Evolutionary conservation across 2,888 invertebrate species (phyloP).

Genomic region (Phytoseiulus persimilis): DNA sequence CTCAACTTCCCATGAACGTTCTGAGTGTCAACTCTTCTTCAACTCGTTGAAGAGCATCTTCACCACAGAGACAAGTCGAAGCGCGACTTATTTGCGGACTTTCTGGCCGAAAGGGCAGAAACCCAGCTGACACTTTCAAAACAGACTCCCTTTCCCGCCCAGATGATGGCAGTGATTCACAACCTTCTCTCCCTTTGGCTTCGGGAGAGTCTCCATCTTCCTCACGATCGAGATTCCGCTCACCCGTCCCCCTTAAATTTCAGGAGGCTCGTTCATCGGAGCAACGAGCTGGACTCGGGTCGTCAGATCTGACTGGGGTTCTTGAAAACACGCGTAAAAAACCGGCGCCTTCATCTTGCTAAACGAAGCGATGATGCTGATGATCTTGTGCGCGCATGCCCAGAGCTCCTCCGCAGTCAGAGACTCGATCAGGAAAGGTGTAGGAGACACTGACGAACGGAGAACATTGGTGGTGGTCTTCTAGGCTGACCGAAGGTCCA

Average conservation of each 20-base stretch:
- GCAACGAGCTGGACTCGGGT: too few relatives aligned
- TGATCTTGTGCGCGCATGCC: constrained; percentile 38
- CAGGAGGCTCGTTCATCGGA: background rate
- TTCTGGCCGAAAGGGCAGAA: background rate
- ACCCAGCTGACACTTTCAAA: background rate
- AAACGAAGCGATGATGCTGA: background rate
- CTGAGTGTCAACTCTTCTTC: background rate
- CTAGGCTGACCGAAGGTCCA: background rate
- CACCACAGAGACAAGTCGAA: background rate
- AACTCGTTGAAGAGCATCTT: background rate
- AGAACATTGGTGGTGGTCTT: background rate
- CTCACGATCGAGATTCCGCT: background rate
- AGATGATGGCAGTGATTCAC: background rate
- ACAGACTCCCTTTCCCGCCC: constrained; percentile 5
- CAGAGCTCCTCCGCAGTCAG: constrained; percentile 33
- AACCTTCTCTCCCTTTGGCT: background rate
- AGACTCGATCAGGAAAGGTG: constrained; percentile 5
- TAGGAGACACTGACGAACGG: constrained; percentile 5
- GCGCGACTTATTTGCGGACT: background rate
- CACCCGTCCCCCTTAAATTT: background rate
- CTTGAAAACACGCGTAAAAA: background rate
- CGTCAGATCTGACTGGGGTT: too few relatives aligned
- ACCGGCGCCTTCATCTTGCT: background rate
- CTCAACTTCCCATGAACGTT: background rate
- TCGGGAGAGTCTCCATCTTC: background rate